These are phyloP conservation scores for Zoanthus sociatus DNA, from an alignment of 92 coral and sea anemone genomes.

Conservation along the genomic window DNA sequence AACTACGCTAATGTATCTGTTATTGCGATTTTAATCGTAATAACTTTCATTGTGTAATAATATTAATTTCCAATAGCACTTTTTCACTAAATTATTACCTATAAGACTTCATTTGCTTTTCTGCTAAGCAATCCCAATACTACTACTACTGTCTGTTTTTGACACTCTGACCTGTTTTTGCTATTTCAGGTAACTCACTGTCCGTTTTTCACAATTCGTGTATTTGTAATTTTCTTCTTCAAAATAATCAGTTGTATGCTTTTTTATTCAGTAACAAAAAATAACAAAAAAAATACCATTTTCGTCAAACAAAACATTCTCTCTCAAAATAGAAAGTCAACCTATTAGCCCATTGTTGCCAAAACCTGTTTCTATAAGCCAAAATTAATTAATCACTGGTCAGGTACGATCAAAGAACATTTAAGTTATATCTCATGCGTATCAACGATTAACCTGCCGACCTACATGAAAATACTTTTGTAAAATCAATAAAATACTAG, in stretches of 20 bases:
- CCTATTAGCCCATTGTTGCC: slow-evolving; percentile 54
- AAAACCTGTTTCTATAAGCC: slow-evolving; percentile 56
- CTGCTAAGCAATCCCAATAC: not conserved
- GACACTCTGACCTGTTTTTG: not conserved
- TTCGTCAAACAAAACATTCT: slow-evolving; percentile 7
- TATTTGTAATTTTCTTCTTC: not conserved
- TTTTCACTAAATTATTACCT: slow-evolving; percentile 29
- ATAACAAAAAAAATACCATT: not conserved
- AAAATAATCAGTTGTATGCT: not conserved
- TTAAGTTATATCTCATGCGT: slow-evolving; percentile 38
- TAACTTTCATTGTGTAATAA: slow-evolving; percentile 63
- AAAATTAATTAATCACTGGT: slow-evolving; percentile 72
- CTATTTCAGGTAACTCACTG: not conserved
- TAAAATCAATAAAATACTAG: not conserved
- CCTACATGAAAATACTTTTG: slow-evolving; percentile 12
- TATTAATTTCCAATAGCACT: slow-evolving; percentile 67
- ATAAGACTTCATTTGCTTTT: not conserved
- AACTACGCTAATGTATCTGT: slow-evolving; percentile 69
- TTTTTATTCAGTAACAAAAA: not conserved
- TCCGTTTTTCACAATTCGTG: not conserved
- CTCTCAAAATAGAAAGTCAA: slow-evolving; percentile 54
- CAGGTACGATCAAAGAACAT: slow-evolving; percentile 46
- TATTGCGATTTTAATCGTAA: slow-evolving; percentile 73
- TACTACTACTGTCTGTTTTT: not conserved
- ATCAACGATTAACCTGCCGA: not conserved